Conservation (phyloP, 2,113 vertebrate species). For the Cyanistes caeruleus region DNA sequence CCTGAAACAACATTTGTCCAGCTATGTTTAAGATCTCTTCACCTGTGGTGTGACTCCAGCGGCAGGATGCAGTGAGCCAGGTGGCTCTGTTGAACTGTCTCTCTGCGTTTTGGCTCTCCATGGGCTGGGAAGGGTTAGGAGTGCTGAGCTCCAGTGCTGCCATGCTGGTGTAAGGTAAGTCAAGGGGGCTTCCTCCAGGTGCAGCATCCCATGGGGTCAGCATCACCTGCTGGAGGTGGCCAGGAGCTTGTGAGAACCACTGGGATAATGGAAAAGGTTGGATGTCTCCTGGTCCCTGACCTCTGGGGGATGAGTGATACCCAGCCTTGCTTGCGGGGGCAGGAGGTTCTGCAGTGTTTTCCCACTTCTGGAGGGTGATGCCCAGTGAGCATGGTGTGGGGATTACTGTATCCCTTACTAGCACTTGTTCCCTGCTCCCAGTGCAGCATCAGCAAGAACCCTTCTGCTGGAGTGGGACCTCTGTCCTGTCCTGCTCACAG, state of each 20-base stretch:
- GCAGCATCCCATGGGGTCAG: background rate
- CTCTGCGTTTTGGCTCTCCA: background rate
- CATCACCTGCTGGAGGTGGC: background rate
- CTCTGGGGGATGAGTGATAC: background rate
- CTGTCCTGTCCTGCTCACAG: background rate
- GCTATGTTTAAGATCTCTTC: background rate
- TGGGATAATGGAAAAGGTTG: rapidly evolving
- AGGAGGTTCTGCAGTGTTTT: background rate
- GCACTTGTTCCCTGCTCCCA: background rate
- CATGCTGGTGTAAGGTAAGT: background rate
- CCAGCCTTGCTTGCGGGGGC: background rate
- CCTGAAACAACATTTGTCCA: background rate
- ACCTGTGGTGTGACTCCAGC: background rate
- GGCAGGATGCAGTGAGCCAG: background rate
- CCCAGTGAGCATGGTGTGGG: background rate
- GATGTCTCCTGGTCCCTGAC: background rate
- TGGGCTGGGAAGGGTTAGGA: background rate
- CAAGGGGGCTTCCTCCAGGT: background rate
- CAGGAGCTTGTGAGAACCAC: background rate
- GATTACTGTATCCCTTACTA: rapidly evolving
- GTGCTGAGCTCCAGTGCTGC: background rate
- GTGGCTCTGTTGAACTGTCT: background rate
- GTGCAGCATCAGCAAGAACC: rapidly evolving
- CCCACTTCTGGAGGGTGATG: background rate
- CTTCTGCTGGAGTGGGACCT: background rate